Evolutionary conservation across 1,140 invertebrate genomes (phyloP).

Genomic region (Leptinotarsa texana): DNA sequence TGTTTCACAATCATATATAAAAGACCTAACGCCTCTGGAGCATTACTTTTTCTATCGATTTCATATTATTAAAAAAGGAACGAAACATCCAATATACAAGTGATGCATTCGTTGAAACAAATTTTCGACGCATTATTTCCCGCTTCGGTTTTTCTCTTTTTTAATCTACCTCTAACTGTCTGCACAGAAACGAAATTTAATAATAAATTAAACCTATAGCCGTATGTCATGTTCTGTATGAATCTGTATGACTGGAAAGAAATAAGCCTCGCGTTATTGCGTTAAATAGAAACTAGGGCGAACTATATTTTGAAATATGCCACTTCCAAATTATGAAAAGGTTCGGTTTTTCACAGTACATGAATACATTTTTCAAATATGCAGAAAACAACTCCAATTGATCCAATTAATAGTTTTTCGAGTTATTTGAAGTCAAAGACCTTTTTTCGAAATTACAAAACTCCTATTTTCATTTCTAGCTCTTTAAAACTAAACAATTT

Average conservation of each 20-base stretch:
- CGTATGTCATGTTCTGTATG: conserved; percentile 25
- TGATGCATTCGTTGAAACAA: conserved; percentile 40
- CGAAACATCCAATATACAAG: conserved; percentile 39
- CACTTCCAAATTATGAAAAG: too few relatives aligned
- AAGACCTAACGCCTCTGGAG: too few relatives aligned
- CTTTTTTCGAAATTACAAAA: too few relatives aligned
- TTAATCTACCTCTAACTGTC: conserved; percentile 37
- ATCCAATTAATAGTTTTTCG: too few relatives aligned
- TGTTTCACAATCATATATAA: too few relatives aligned
- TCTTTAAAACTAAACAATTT: too few relatives aligned
- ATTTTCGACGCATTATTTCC: conserved; percentile 25
- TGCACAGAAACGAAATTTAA: conserved; percentile 42
- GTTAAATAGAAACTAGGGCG: neutral
- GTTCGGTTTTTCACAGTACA: too few relatives aligned
- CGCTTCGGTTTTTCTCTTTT: conserved; percentile 32
- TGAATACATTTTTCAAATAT: too few relatives aligned
- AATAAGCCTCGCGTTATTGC: neutral
- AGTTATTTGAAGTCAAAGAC: too few relatives aligned
- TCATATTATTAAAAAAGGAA: conserved; percentile 35
- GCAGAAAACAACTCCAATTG: too few relatives aligned
- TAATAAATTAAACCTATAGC: conserved; percentile 34
- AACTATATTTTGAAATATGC: too few relatives aligned
- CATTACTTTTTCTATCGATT: conserved; percentile 25
- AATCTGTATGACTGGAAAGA: conserved; percentile 10
- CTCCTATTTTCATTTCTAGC: too few relatives aligned